Evolutionary conservation across 2,113 vertebrate species (phyloP).

Genomic region (Podiceps cristatus): DNA sequence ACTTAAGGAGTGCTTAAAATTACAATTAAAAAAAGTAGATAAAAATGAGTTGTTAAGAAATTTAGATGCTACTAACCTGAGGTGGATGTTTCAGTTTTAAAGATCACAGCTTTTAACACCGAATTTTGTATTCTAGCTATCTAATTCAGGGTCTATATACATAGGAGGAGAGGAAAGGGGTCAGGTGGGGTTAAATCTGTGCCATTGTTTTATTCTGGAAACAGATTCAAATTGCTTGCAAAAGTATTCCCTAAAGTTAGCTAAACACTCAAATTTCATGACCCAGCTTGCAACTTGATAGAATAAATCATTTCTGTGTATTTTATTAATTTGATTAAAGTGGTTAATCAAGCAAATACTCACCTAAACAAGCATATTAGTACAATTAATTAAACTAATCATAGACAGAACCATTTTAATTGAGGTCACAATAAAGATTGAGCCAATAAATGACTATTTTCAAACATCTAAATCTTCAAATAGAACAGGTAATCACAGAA

Average conservation of each 20-base stretch:
- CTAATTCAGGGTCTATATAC: not conserved
- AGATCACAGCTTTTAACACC: not conserved
- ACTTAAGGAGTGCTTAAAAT: not conserved
- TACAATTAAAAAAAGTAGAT: not conserved
- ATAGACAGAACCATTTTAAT: not conserved
- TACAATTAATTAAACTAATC: not conserved
- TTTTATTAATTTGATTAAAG: slow-evolving; percentile 17
- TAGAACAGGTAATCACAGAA: not conserved
- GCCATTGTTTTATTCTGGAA: not conserved
- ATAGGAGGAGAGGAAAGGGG: not conserved
- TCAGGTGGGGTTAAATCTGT: not conserved
- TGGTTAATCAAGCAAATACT: not conserved
- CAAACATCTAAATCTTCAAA: not conserved
- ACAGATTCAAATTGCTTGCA: not conserved
- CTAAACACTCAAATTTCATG: not conserved
- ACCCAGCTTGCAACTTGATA: not conserved
- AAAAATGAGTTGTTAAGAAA: not conserved
- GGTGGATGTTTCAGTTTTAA: not conserved
- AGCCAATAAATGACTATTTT: not conserved
- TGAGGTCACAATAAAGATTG: not conserved
- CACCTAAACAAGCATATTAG: not conserved
- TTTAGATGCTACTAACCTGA: not conserved
- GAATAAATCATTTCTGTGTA: not conserved
- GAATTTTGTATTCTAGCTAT: not conserved
- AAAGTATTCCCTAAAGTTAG: not conserved